Percentiles rank a stretch among this genome's conserved stretches.
Conservation (phyloP, 2,797 vertebrate species). For the Taenioides sp. region DNA sequence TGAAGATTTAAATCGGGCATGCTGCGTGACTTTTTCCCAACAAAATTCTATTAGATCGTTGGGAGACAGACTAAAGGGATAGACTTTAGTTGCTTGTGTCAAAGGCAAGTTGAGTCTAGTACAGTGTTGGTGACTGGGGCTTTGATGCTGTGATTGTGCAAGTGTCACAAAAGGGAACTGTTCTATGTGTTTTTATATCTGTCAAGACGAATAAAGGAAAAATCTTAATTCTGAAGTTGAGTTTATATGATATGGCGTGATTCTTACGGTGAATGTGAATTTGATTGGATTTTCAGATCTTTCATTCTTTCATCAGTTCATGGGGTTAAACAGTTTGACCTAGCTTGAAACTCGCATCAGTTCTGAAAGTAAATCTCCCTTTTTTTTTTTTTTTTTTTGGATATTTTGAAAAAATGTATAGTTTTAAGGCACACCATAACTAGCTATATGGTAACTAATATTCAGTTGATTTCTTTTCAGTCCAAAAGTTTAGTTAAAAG, state of each 20-base stretch:
- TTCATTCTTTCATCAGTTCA: too few species aligned
- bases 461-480: too few species aligned
- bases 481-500: too few species aligned
- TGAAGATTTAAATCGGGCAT: conserved; percentile 14
- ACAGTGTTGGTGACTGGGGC: conserved; percentile 5
- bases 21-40: conserved; percentile 8
- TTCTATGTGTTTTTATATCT: conserved; percentile 24
- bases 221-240: conserved; percentile 7
- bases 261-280: neutral
- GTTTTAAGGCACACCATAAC: too few species aligned
- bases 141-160: conserved; percentile 15
- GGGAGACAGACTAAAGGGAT: conserved; percentile 11
- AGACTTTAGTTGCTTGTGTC: conserved; percentile 9
- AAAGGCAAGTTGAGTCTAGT: conserved; percentile 17
- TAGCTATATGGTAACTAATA: too few species aligned
- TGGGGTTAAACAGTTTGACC: too few species aligned
- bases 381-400: too few species aligned
- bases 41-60: neutral
- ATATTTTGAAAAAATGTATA: too few species aligned
- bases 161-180: conserved; percentile 13
- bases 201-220: neutral
- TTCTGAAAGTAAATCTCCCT: too few species aligned
- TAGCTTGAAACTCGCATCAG: too few species aligned
- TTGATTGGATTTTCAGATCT: neutral
- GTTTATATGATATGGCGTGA: conserved; percentile 2